phyloP scores from a whole-genome alignment of 2,888 invertebrate genomes.

The Melitaea athalia region DNA sequence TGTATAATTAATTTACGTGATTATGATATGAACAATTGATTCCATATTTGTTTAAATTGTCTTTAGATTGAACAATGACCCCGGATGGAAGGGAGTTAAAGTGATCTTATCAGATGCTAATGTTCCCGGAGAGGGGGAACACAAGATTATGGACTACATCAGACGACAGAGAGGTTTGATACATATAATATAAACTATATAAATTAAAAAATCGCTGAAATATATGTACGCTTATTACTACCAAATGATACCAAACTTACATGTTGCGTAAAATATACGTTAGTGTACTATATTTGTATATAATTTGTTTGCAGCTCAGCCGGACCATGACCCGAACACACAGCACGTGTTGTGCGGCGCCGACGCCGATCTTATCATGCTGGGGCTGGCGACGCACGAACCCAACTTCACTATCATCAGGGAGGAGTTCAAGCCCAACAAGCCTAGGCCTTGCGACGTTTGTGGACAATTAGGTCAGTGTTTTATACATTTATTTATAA shows the following conservation, averaged over 20 bases:
- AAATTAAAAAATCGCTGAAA: too few relatives aligned
- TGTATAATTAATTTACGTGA: too few relatives aligned
- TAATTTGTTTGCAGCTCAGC: slow-evolving; percentile 84
- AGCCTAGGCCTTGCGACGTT: slow-evolving; percentile 96
- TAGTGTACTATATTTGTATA: neutral
- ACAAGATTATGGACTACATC: slow-evolving; percentile 99
- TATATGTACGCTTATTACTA: too few relatives aligned
- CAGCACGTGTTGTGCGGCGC: slow-evolving; percentile 99
- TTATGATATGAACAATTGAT: neutral
- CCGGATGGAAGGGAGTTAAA: slow-evolving; percentile 97
- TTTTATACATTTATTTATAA: too few relatives aligned
- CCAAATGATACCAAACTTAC: too few relatives aligned
- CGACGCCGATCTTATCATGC: slow-evolving; percentile 98
- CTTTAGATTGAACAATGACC: slow-evolving; percentile 91
- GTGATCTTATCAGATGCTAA: slow-evolving; percentile 99
- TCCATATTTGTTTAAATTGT: slow-evolving; percentile 40
- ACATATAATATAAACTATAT: neutral
- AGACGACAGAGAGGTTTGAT: slow-evolving; percentile 91
- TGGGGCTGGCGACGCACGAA: slow-evolving; percentile 99
- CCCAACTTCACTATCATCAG: slow-evolving; percentile 99
- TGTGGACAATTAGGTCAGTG: slow-evolving; percentile 89
- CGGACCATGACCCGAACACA: slow-evolving; percentile 98
- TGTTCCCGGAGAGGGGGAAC: slow-evolving; percentile 98
- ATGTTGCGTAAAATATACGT: too few relatives aligned
- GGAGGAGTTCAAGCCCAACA: slow-evolving; percentile 99